Evolutionary conservation across 2,888 invertebrate species (phyloP), one percentile per base, ranked within the genome.

Genomic region (Leptodirus hochenwartii): DNA sequence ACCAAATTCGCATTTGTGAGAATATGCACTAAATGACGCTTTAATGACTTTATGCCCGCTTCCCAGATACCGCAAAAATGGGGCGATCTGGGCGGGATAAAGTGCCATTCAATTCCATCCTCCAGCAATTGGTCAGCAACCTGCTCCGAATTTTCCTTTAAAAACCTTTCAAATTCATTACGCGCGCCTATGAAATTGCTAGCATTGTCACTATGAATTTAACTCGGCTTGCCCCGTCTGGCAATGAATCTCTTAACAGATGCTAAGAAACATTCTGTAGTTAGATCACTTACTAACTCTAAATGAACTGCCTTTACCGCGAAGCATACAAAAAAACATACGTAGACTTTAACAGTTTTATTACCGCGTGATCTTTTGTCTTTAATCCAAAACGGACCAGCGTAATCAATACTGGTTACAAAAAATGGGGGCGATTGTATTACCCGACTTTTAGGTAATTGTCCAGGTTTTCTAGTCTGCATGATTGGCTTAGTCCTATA

Each of bases 61-160:
- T 43, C 35, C 39, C 40, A 40, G 5, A 43, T 22, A 5, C 41
- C 40, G 8, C 41, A 39, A 28, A 39, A 37, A 27, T 41, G 35
- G 5, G 43, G 42, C 5, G 36, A 28, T 3, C 33, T 17, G 1
- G 39, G 29, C 2, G 43, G 41, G 6, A 40, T 39, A 29, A 44
- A 41, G 22, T 41, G 26, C 45, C 42, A 43, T n/a, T 34, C 23
- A 11, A 43, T 36, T 8, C 25, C 15, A 15, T 35, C 32, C 5
- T 36, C 25, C 2, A 28, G 4, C 10, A 23, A 23, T 9, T 20
- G 6, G 6, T 24, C 11, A 11, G 8, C 8, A 6, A 24, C 8
- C 11, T 24, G 9, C n/a, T n/a, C n/a, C n/a, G n/a, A n/a, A n/a
- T n/a, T n/a, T n/a, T n/a, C n/a, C n/a, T n/a, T n/a, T n/a, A n/a